Evolutionary conservation across 2,888 invertebrate species (phyloP), one percentile per base, ranked within the genome.

Genomic region (Branchellion lobata): DNA sequence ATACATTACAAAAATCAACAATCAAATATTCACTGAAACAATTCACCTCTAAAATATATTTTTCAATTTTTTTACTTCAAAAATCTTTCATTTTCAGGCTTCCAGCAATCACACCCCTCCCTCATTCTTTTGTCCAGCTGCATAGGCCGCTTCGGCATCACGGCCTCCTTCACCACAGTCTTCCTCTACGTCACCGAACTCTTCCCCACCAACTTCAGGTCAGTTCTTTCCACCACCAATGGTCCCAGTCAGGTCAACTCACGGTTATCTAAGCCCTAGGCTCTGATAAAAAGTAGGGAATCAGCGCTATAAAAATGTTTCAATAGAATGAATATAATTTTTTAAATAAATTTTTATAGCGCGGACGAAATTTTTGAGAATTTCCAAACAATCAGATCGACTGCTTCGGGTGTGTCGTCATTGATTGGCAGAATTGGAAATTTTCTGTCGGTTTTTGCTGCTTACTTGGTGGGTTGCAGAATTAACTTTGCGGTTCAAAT

Each of bases 121-220:
- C 24, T 57, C n/a, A 24, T 57, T 24, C n/a, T 18, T 5, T 5
- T n/a, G 5, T 24, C 21, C 24, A 57, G 21, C 61, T 24, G n/a
- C 24, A 18, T n/a, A 3, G 24, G 24, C 61, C 5, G 24, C 3
- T 57, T 57, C 61, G 21, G 21, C 61, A 57, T 57, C 61, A 14
- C 61, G 3, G n/a, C 21, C 61, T 57, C 61, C 14, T 57, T 24
- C 24, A n/a, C 24, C 24, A 57, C n/a, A 3, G 5, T 18, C 14
- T 57, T 57, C 61, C n/a, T 57, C n/a, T 57, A 57, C 24, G 61
- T 24, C 24, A 18, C 61, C 8, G 61, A 57, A 24, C 8, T 57
- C 61, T 57, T 57, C 24, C 61, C 61, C 61, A 57, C 61, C 61
- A 57, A 24, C 21, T n/a, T 57, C 61, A 57, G 61, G 61, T 57